phyloP scores from a whole-genome alignment of 2,888 invertebrate species.

The Drosophila tripunctata region DNA sequence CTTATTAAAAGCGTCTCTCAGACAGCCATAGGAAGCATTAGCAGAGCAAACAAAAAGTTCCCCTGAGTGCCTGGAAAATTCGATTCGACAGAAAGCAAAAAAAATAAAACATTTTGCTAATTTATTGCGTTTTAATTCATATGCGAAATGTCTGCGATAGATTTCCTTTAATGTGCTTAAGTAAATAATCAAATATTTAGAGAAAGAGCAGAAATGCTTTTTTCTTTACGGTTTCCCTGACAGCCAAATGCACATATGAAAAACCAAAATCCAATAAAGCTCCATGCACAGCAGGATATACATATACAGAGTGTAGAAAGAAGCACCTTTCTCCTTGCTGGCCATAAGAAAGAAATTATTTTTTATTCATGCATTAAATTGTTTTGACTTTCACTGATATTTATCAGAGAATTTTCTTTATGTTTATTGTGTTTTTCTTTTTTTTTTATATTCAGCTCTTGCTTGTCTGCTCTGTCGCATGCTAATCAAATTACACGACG shows the following conservation, averaged over 20 bases:
- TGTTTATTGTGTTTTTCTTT: constrained; percentile 64
- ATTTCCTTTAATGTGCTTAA: constrained; percentile 62
- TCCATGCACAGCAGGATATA: constrained; percentile 57
- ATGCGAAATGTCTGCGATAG: constrained; percentile 62
- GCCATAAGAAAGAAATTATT: constrained; percentile 75
- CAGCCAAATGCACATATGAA: constrained; percentile 45
- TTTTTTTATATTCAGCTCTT: constrained; percentile 24
- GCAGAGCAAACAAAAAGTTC: constrained; percentile 56
- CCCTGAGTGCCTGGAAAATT: constrained; percentile 19
- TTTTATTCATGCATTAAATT: constrained; percentile 84
- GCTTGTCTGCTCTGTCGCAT: constrained; percentile 42
- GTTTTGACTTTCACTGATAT: constrained; percentile 81
- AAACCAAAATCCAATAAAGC: constrained; percentile 65
- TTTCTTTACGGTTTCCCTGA: constrained; percentile 22
- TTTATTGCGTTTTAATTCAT: constrained; percentile 80
- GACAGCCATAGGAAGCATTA: constrained; percentile 58
- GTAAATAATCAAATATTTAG: constrained; percentile 73
- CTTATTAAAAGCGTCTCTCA: constrained; percentile 74
- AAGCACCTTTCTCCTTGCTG: constrained; percentile 3
- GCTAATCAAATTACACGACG: constrained; percentile 80
- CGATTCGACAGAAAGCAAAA: constrained; percentile 42
- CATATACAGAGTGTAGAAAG: too few species aligned
- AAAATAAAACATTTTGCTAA: constrained; percentile 54
- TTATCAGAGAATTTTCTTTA: constrained; percentile 67
- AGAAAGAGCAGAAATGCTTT: constrained; percentile 34